Evolutionary conservation across 2,113 vertebrate genomes (phyloP), one percentile per base, ranked within the genome.

Genomic region (Ochotona princeps): DNA sequence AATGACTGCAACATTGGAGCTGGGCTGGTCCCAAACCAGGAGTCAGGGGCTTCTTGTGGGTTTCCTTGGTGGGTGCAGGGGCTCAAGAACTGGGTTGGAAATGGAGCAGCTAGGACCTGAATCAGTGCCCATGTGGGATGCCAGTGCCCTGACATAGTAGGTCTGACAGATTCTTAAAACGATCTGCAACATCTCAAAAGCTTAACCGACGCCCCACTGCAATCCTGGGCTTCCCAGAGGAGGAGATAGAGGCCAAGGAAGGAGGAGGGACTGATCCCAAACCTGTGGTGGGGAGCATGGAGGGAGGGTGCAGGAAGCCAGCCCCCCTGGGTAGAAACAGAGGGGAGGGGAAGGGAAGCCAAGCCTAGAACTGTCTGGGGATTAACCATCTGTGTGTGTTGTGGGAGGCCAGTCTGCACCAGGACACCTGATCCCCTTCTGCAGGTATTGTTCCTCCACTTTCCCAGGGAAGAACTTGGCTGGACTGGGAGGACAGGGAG

Each of bases 331-430:
- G 66, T 81, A 32, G 92, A 47, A 90, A 75, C 69, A 66, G 73
- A 67, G 44, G 73, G 75, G 79, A 13, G 38, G 18, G 51, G 11
- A 12, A 21, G 17, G 75, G 38, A 73, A 86, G 44, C 70, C 90
- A 94, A 83, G 57, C 75, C 38, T 94, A 93, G 91, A 47, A 51
- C 5, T 65, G 54, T 87, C 91, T 83, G 78, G 93, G 96, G 95
- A 97, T 96, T 94, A 91, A 74, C 96, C 96, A 96, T 95, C 96
- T 97, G 96, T 91, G 93, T 94, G 90, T 93, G 90, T 57, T 63
- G 83, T 32, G 86, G 91, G 11, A 88, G 91, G n/a, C 83, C 23
- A 18, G 61, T 38, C 47, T 67, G 65, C 7, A 60, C 75, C 84
- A 17, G 93, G 96, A 95, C 35, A 97, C 89, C 94, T 82, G 96